A percentile compares a stretch with the other conserved stretches of the same genome.
Evolutionary conservation across 1,140 invertebrate genomes (phyloP).

Genomic region (Galleria mellonella): DNA sequence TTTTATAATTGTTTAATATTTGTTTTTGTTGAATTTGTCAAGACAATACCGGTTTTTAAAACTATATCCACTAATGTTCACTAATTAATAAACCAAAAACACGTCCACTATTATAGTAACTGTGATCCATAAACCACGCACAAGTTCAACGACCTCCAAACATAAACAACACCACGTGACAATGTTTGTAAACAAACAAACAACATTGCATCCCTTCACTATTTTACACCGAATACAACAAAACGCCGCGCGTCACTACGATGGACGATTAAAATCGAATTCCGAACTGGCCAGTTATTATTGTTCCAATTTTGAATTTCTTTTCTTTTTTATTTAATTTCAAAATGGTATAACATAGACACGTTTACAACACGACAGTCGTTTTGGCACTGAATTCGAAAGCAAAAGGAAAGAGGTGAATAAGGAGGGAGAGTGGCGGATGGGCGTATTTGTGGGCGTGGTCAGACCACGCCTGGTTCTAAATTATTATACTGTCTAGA

Average conservation of each 20-base stretch:
- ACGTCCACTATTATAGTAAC: not conserved
- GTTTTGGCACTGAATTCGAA: too few relatives aligned
- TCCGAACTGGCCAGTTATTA: too few relatives aligned
- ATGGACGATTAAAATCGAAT: not conserved
- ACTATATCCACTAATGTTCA: conserved; percentile 3
- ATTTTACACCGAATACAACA: too few relatives aligned
- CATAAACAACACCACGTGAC: conserved; percentile 11
- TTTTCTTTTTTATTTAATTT: too few relatives aligned
- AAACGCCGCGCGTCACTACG: not conserved
- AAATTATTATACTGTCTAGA: conserved; percentile 3
- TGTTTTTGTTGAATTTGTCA: too few relatives aligned
- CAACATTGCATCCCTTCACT: not conserved
- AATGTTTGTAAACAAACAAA: conserved; percentile 44
- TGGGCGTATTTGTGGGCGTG: not conserved
- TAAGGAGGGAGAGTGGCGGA: not conserved
- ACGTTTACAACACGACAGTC: too few relatives aligned
- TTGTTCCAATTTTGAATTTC: too few relatives aligned
- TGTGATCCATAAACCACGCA: not conserved
- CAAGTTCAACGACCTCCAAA: conserved; percentile 6
- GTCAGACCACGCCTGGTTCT: not conserved
- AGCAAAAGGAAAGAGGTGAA: not conserved
- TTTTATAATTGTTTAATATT: too few relatives aligned
- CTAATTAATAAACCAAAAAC: not conserved
- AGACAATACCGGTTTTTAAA: too few relatives aligned
- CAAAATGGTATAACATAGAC: too few relatives aligned